A percentile compares a stretch with the other conserved stretches of the same genome.
Conservation (phyloP, 1,140 invertebrate genomes). For the Ylistrum balloti region DNA sequence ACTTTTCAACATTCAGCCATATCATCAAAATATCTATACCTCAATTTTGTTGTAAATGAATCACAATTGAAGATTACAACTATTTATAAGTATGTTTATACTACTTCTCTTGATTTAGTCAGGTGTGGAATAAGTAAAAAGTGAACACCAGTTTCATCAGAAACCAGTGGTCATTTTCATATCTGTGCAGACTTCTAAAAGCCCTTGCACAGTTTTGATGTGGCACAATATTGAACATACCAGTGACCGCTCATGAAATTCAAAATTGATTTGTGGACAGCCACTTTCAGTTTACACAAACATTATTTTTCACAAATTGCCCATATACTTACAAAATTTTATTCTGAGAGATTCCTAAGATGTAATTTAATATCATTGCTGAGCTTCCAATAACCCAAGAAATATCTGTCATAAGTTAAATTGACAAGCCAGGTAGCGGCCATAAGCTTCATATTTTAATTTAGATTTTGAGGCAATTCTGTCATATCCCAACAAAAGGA, state of each 20-base stretch:
- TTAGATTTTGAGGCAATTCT: conserved; percentile 20
- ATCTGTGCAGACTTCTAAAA: neutral
- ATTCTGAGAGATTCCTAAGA: neutral
- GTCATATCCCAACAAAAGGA: neutral
- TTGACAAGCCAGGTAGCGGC: conserved; percentile 1
- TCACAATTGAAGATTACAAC: too few species aligned
- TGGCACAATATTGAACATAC: neutral
- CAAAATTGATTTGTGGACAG: neutral
- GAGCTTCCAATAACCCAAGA: neutral
- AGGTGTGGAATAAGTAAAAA: too few species aligned
- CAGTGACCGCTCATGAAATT: neutral
- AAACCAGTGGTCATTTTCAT: neutral
- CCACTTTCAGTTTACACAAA: neutral
- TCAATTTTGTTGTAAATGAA: too few species aligned
- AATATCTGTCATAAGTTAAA: conserved; percentile 26
- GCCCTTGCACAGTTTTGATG: neutral
- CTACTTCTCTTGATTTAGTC: too few species aligned
- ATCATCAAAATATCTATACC: neutral
- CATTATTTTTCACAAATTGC: neutral
- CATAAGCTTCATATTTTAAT: conserved; percentile 18
- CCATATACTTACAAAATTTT: neutral
- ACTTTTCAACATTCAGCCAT: neutral
- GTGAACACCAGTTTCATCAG: neutral
- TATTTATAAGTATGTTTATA: too few species aligned
- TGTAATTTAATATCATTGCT: neutral